Base-by-base conservation (phyloP, 2,113 vertebrate genomes). In the Hystrix cristata region DNA sequence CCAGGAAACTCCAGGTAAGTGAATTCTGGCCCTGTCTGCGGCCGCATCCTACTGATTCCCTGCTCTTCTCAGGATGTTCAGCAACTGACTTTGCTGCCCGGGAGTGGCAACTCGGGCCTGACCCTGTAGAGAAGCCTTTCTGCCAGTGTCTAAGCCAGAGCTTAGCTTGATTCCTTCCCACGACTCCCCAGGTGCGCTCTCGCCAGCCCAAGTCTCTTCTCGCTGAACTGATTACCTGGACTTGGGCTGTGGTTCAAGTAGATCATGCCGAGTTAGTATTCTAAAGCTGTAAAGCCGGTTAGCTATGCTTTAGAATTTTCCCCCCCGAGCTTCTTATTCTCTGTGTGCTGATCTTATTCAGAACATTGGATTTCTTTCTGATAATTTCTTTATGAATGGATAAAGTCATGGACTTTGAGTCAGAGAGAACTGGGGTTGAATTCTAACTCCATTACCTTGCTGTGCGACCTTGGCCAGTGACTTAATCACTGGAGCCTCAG, bases 241-340 rank as follows among this genome's bases (percentile, higher is more conserved):
- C 80, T 93, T 87, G 16, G 87, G 65, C 69, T 85, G 29, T 43
- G 62, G 84, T 62, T 67, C 1, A 43, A 62, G 43, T 29, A 81
- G 88, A 92, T 90, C 84, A 78, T 59, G 84, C 78, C 53, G 80
- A 93, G 89, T 95, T 96, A 65, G 91, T 74, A 82, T 93, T 87
- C 93, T 79, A 93, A 94, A 97, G 81, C 95, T 93, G 65, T 94
- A 92, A 96, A 96, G 87, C 64, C 83, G 72, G 64, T 94, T 93
- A 76, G 92, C 79, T 81, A 5, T 29, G 69, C 86, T 92, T 94
- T 29, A 19, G 78, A 81, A 69, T 86, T 79, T 53, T 16, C 31
- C 55, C 8, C 55, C 31, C 27, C 19, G n/a, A 92, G 85, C 87
- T 76, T 53, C 78, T 29, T 85, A 82, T 51, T 96, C 87, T 97